Evolutionary conservation across 2,797 vertebrate species (phyloP).

Genomic region (Ciconia nigra): DNA sequence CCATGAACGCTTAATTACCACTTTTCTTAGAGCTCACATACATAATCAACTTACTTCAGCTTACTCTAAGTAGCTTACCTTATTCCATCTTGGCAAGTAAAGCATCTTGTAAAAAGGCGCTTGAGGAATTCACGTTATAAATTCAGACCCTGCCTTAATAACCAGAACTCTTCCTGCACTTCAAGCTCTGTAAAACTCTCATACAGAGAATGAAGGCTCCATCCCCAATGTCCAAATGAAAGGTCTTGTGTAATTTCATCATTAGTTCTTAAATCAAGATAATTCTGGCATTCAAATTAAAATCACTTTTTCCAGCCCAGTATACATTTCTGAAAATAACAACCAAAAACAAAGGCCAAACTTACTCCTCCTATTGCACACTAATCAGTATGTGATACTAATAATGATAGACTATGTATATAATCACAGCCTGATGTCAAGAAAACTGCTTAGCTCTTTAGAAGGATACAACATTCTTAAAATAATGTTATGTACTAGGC

Average conservation of each 20-base stretch:
- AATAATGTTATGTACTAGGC: background rate
- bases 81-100: background rate
- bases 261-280: background rate
- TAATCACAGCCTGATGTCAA: background rate
- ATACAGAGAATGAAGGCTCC: background rate
- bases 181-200: background rate
- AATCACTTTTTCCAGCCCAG: background rate
- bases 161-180: background rate
- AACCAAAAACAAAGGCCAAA: background rate
- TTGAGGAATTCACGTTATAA: background rate
- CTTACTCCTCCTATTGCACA: background rate
- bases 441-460: background rate
- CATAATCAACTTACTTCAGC: conserved; percentile 24
- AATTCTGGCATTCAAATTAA: background rate
- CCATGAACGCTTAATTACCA: background rate
- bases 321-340: background rate
- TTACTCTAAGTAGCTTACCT: conserved; percentile 27
- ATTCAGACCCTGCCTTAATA: background rate
- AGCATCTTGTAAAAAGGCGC: background rate
- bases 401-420: rapidly evolving
- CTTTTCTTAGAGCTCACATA: background rate
- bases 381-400: background rate
- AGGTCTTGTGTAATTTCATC: background rate
- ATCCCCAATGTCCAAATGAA: background rate
- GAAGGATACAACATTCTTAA: background rate